Evolutionary conservation across 2,888 invertebrate genomes (phyloP), one percentile per base, ranked within the genome.

Genomic region (Tubulanus polymorphus): DNA sequence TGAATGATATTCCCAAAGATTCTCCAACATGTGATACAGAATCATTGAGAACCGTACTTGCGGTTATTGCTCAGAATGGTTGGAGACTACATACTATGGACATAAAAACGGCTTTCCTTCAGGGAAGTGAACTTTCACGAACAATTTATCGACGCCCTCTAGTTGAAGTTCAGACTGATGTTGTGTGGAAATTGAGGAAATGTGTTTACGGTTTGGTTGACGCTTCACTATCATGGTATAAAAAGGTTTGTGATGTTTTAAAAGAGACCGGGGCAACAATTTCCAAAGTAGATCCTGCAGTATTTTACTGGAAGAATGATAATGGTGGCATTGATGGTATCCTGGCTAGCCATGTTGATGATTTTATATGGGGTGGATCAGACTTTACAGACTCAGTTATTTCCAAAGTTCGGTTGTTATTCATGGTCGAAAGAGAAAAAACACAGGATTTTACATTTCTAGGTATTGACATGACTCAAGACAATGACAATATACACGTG

Each of bases 31-130:
- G 47, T 23, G 8, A 46, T 10, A 52, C 23, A 27, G 51, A 56
- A 48, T 27, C 48, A 23, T 28, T 52, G 27, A 41, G 46, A 29
- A 12, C 53, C 23, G 26, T 55, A 8, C 23, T 57, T 20, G 48
- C 48, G 35, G 25, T 57, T 5, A 23, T 55, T n/a, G 57, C 57
- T 18, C 55, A 54, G n/a, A 15, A 37, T 1, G 12, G 45, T 48
- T 57, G 57, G 57, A 30, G 23, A 12, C 51, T 48, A 30, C 26
- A 47, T 12, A 48, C 57, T 10, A 54, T 49, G 37, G 57, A 57
- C 23, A 54, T 55, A 15, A 53, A 56, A 37, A 51, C 50, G 26
- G 50, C 50, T 12, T 51, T 45, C n/a, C 46, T 50, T 1, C 50
- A 45, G 18, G 55, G 55, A 23, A 45, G 41, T 32, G 28, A 50